Evolutionary conservation across 2,888 invertebrate species (phyloP).

Genomic region (Spodoptera exigua): DNA sequence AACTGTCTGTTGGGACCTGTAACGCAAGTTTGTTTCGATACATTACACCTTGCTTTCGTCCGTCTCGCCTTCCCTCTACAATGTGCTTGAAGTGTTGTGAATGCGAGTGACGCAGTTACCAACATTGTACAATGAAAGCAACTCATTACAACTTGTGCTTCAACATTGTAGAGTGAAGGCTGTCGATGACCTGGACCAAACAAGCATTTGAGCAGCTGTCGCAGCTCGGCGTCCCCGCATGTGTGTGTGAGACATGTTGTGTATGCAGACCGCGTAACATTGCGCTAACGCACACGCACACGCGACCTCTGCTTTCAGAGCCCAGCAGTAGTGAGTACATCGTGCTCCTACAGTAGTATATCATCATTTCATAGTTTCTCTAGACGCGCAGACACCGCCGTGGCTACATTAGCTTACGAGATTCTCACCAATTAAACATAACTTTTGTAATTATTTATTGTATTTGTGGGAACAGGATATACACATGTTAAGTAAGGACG

Average conservation of each 20-base stretch:
- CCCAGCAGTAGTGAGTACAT: conserved; percentile 8
- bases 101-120: too few relatives aligned
- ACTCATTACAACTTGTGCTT: not conserved
- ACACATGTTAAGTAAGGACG: conserved; percentile 29
- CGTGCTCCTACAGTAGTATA: too few relatives aligned
- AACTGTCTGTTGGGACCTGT: conserved; percentile 63
- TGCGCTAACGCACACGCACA: conserved; percentile 12
- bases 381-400: too few relatives aligned
- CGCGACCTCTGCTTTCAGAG: conserved; percentile 39
- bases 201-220: not conserved
- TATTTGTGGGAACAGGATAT: conserved; percentile 46
- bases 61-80: not conserved
- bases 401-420: not conserved
- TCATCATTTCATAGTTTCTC: too few relatives aligned
- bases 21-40: not conserved
- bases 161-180: not conserved
- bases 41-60: not conserved
- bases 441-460: conserved; percentile 11
- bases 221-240: conserved; percentile 44
- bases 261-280: conserved; percentile 49
- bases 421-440: conserved; percentile 6
- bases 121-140: too few relatives aligned
- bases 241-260: conserved; percentile 26
- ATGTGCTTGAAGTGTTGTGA: not conserved
- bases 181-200: not conserved